A percentile compares a stretch with the other conserved stretches of the same genome.
phyloP scores from a whole-genome alignment of 2,888 invertebrate genomes.

The Coelopa pilipes region DNA sequence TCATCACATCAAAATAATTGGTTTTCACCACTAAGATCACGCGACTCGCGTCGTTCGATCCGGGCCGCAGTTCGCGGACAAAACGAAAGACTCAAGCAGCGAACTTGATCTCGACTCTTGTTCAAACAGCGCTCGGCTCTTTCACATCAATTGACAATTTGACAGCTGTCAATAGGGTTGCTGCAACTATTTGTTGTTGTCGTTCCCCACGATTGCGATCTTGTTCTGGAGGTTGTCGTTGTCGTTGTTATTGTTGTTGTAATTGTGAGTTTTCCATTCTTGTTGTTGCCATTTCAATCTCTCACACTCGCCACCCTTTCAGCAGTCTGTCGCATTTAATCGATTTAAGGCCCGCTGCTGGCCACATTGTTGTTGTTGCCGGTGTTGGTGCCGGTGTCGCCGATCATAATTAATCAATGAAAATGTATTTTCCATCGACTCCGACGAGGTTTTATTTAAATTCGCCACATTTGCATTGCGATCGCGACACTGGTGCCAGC shows the following conservation, averaged over 20 bases:
- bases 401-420: constrained; percentile 21
- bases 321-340: not conserved
- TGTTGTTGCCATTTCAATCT: not conserved
- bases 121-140: not conserved
- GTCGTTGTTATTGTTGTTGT: not conserved
- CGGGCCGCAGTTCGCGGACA: no score
- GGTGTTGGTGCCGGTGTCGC: not conserved
- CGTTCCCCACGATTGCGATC: not conserved
- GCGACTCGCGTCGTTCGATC: no score
- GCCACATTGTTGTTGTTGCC: not conserved
- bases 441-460: not conserved
- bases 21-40: no score
- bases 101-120: constrained; percentile 4
- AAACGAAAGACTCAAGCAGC: constrained; percentile 25
- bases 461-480: no score
- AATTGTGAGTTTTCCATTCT: not conserved
- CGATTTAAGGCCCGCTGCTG: not conserved
- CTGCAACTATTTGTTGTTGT: not conserved
- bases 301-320: not conserved
- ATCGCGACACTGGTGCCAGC: no score
- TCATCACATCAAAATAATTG: no score
- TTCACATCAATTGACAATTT: constrained; percentile 43
- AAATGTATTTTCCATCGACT: not conserved
- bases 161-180: constrained; percentile 45
- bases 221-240: no score